These are phyloP conservation scores for Hesperia comma DNA, from an alignment of 2,888 invertebrate species.

Conservation along the genomic window DNA sequence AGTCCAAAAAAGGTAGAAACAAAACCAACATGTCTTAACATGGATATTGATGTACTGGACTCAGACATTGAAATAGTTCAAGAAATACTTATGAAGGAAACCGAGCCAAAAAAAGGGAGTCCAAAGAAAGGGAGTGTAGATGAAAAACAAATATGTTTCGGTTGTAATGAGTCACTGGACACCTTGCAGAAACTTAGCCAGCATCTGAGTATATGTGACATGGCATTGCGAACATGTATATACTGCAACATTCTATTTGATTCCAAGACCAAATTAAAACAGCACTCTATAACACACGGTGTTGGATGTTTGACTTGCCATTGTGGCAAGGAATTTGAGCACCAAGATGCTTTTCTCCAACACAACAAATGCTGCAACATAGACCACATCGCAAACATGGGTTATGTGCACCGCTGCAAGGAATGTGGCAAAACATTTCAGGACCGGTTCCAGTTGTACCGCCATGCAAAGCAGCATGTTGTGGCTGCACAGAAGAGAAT, in stretches of 20 bases:
- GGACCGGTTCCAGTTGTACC: slow-evolving; percentile 66
- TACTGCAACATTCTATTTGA: slow-evolving; percentile 69
- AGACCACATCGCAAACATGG: slow-evolving; percentile 59
- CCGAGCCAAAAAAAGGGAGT: slow-evolving; percentile 55
- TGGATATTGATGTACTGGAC: slow-evolving; percentile 73
- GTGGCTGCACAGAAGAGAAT: slow-evolving; percentile 59
- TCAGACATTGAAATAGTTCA: slow-evolving; percentile 71
- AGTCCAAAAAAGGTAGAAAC: slow-evolving; percentile 68
- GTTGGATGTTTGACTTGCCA: slow-evolving; percentile 55
- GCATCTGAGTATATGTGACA: slow-evolving; percentile 71
- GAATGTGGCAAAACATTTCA: slow-evolving; percentile 68
- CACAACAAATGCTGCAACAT: slow-evolving; percentile 65
- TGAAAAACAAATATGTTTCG: slow-evolving; percentile 64
- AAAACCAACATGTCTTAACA: slow-evolving; percentile 55
- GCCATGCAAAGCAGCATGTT: slow-evolving; percentile 71
- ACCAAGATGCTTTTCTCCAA: slow-evolving; percentile 57
- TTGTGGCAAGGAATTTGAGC: slow-evolving; percentile 64
- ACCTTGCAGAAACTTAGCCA: slow-evolving; percentile 64
- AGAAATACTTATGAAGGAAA: slow-evolving; percentile 64
- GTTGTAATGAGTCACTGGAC: slow-evolving; percentile 66
- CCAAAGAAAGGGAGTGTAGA: slow-evolving; percentile 41
- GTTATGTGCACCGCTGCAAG: slow-evolving; percentile 67
- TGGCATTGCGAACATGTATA: slow-evolving; percentile 65
- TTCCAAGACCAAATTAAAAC: slow-evolving; percentile 69
- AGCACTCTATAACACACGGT: slow-evolving; percentile 63